Conservation (phyloP, 2,113 vertebrate genomes). For the Chaetura pelagica region DNA sequence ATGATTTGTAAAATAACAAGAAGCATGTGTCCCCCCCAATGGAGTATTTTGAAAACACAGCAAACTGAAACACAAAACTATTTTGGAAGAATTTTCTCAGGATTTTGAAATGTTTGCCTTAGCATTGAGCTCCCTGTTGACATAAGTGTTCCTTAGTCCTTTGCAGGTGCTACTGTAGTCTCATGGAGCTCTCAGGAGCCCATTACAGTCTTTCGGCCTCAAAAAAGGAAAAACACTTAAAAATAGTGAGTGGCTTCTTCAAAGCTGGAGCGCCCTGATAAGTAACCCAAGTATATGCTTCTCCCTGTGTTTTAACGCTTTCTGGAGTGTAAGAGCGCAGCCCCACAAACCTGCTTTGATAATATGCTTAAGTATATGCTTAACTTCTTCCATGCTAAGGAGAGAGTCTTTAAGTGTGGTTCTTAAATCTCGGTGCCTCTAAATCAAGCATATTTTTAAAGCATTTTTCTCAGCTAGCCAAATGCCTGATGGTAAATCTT, state of each 20-base stretch:
- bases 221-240: neutral
- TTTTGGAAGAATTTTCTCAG: constrained; percentile 54
- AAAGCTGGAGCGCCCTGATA: neutral
- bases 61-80: neutral
- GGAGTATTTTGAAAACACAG: constrained; percentile 45
- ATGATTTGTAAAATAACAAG: constrained; percentile 64
- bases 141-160: constrained; percentile 21
- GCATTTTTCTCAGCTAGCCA: neutral
- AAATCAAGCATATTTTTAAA: neutral
- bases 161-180: constrained; percentile 5
- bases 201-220: neutral
- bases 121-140: constrained; percentile 18
- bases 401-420: neutral
- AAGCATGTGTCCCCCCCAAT: neutral
- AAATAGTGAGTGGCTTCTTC: constrained; percentile 42
- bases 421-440: neutral
- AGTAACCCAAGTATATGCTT: neutral
- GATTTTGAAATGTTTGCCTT: constrained; percentile 50
- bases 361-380: neutral
- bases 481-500: neutral
- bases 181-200: constrained; percentile 2
- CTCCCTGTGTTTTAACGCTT: constrained; percentile 11
- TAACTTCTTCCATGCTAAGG: neutral
- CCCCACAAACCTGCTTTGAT: neutral
- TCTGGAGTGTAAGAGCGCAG: neutral